Base-by-base conservation (phyloP, 2,113 vertebrate species). In the Dasypus novemcinctus region DNA sequence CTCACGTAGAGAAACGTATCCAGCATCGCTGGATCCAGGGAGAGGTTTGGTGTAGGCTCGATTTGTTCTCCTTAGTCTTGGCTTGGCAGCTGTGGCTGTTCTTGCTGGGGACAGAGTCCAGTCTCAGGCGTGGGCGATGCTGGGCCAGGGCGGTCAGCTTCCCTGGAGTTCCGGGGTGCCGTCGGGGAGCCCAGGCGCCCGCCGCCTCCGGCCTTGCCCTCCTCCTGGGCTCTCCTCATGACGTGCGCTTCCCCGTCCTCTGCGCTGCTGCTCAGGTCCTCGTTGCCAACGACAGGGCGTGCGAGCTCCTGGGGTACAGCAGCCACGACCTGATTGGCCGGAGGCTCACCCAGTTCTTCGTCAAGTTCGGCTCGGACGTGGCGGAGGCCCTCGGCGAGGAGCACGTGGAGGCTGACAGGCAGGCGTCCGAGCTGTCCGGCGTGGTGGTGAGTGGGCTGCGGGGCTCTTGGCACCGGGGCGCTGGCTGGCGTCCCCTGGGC, bases 201-300 rank as follows among this genome's bases (percentile, higher is more conserved):
- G 33, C 38, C 31, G 31, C 20, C 13, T 52, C 63, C 63, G 33
- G 29, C n/a, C n/a, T 17, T 29, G 33, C 33, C 64, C 10, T 14
- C 64, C 14, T 36, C 36, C 20, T 59, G 2, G 10, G 18, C 18
- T 84, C 18, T n/a, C 43, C 15, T 27, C 13, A 3, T 90, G 66
- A 75, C 1, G 0, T 7, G 0, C 8, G 33, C 57, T 31, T 63
- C 85, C 17, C 10, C 66, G 59, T 86, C 80, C 83, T 80, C 27
- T n/a, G 41, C 41, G 36, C 54, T 66, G n/a, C 96, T 66, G 54
- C 91, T 36, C 91, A 99, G 99, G 98, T 99, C 97, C 95, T 99
- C 33, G 98, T 99, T 89, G 99, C 98, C 89, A 99, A 99, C 72
- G 98, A 99, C 85, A 98, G 98, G 97, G 99, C 99, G 10, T 99